These are phyloP conservation scores for Pollenia labialis DNA, from an alignment of 2,888 invertebrate species.

Conservation along the genomic window DNA sequence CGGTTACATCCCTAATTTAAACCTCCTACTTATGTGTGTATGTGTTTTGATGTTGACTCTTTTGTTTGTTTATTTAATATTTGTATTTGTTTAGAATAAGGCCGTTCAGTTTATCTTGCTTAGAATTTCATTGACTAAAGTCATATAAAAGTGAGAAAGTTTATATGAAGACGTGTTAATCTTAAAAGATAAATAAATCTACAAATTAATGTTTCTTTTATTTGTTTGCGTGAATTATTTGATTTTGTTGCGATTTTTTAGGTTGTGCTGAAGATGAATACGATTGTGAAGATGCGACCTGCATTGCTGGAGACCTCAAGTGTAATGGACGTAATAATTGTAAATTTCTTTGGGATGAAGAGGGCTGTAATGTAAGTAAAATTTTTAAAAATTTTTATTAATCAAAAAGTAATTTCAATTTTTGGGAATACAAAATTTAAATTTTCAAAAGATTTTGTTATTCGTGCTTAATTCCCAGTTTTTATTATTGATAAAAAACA, in stretches of 20 bases:
- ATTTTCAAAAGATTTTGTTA: too few relatives aligned
- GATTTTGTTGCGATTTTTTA: conserved; percentile 24
- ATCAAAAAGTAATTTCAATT: too few relatives aligned
- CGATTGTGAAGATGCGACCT: conserved; percentile 94
- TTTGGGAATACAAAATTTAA: too few relatives aligned
- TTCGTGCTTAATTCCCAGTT: too few relatives aligned
- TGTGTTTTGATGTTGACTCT: neutral
- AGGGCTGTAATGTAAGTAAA: conserved; percentile 76
- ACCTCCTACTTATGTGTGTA: neutral
- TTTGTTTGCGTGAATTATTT: conserved; percentile 37
- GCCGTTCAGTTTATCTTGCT: neutral
- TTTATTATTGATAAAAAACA: too few relatives aligned
- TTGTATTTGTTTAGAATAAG: neutral
- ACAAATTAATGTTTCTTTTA: neutral
- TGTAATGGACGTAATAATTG: conserved; percentile 93
- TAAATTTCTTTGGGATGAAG: conserved; percentile 92
- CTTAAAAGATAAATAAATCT: too few relatives aligned
- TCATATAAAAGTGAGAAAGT: too few relatives aligned
- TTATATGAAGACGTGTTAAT: too few relatives aligned
- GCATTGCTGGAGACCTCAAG: conserved; percentile 88
- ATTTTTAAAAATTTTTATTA: neutral
- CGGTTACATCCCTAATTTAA: neutral
- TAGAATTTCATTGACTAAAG: too few relatives aligned
- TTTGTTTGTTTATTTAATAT: conserved; percentile 13
- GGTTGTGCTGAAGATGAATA: conserved; percentile 86